A percentile compares a stretch with the other conserved stretches of the same genome.
phyloP scores from a whole-genome alignment of 2,113 vertebrate species.

The Paedocypris sp. region DNA sequence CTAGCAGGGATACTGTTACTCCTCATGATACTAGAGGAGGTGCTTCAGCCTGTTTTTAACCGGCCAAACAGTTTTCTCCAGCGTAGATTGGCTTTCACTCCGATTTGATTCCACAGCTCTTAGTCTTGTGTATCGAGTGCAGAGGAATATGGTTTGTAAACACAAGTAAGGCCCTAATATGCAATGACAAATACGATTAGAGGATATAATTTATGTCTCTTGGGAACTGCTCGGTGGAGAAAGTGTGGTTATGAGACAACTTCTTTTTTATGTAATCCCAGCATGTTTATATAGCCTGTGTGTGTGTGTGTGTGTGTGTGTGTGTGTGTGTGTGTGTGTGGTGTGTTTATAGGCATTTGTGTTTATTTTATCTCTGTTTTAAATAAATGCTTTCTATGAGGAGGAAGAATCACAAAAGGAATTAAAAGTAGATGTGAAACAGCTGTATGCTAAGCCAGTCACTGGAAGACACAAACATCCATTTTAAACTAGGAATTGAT shows the following conservation, averaged over 20 bases:
- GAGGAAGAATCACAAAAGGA: constrained; percentile 28
- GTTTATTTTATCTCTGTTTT: constrained; percentile 14
- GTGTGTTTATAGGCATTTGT: neutral
- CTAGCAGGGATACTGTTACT: constrained; percentile 32
- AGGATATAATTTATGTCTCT: constrained; percentile 32
- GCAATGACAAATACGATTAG: constrained; percentile 40
- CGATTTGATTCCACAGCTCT: constrained; percentile 32
- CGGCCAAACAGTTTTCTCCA: constrained; percentile 23
- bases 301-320: constrained; percentile 1
- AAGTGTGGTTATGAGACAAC: constrained; percentile 27
- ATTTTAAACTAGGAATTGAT: constrained; percentile 9
- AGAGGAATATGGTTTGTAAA: constrained; percentile 37
- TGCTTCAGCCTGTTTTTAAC: constrained; percentile 15
- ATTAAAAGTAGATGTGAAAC: constrained; percentile 32
- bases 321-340: neutral
- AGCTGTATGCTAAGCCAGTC: constrained; percentile 16
- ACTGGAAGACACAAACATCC: constrained; percentile 23
- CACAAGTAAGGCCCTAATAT: constrained; percentile 29
- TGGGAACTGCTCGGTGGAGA: constrained; percentile 26
- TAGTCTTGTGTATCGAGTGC: constrained; percentile 30
- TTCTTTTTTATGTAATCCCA: constrained; percentile 12
- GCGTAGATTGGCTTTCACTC: constrained; percentile 30
- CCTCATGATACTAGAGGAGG: constrained; percentile 25
- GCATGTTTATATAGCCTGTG: constrained; percentile 9
- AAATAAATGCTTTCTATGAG: constrained; percentile 27